A percentile compares a stretch with the other conserved stretches of the same genome.
phyloP scores from a whole-genome alignment of 64 coral and sea anemone genomes.

The Dendronephthya gigantea region DNA sequence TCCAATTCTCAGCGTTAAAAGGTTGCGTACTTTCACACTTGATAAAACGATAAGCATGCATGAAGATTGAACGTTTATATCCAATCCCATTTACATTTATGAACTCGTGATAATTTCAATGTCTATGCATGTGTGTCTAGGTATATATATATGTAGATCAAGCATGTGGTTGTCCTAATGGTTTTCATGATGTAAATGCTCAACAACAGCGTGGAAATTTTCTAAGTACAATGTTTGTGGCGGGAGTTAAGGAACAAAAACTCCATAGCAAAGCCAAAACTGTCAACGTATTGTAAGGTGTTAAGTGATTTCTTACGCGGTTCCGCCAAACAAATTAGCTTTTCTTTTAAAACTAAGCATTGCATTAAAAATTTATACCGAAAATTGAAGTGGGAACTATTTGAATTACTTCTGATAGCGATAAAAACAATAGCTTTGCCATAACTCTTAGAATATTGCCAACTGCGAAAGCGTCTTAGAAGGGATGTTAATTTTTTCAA shows the following conservation, averaged over 20 bases:
- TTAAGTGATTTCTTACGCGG: conserved; percentile 11
- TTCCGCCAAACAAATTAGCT: conserved; percentile 15
- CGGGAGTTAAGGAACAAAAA: neutral
- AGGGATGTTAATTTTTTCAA: neutral
- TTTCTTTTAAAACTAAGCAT: conserved; percentile 15
- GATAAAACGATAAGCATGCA: neutral
- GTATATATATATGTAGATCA: too few relatives aligned
- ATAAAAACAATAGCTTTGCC: neutral
- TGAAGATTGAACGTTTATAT: too few relatives aligned
- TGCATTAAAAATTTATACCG: conserved; percentile 2
- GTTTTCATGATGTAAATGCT: neutral
- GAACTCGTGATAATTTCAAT: too few relatives aligned
- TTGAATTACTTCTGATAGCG: neutral
- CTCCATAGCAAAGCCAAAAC: neutral
- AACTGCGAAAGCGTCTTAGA: too few relatives aligned
- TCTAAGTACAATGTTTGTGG: neutral
- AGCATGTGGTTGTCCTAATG: neutral
- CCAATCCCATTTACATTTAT: too few relatives aligned
- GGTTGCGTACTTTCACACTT: neutral
- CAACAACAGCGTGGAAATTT: neutral
- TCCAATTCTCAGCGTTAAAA: neutral
- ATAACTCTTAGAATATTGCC: neutral
- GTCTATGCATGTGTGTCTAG: too few relatives aligned
- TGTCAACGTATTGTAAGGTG: neutral
- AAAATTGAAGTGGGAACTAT: neutral